Evolutionary conservation across 2,888 invertebrate genomes (phyloP), one percentile per base, ranked within the genome.

Genomic region (Julus scanicus): DNA sequence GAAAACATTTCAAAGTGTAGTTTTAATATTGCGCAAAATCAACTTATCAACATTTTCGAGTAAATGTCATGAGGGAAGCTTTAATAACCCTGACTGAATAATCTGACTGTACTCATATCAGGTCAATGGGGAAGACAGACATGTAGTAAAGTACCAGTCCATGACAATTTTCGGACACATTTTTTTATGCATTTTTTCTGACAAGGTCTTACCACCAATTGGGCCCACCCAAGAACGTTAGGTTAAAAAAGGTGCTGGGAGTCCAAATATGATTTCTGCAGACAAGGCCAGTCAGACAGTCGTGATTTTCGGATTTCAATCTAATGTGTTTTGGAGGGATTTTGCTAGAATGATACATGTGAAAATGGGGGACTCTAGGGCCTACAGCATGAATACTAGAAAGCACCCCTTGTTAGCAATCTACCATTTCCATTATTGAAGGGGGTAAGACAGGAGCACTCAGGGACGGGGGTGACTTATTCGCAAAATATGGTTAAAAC

Each of bases 401-500:
- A 71, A 8, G 20, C 71, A 71, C 71, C 71, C 71, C 71, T 71
- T 11, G 71, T 17, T 71, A 2, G 29, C 20, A 71, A 71, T 9
- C 71, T 6, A 71, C 20, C 71, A 71, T 29, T 8, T 29, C 71
- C 71, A 71, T 57, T 57, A 57, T 57, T 29, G 71, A 71, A 71
- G 71, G 71, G 57, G 71, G 71, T 71, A 71, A 71, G 20, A 71
- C 71, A 71, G 71, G 20, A 71, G 71, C 71, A 71, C 71, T 29
- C 29, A 71, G n/a, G 71, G 29, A 29, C 71, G 20, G 71, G 71
- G 71, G 71, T 29, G 71, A 71, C 71, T 71, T 71, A 71, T 71
- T 71, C 71, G 71, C 71, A 29, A 71, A 71, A 71, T 71, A 71
- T 71, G 71, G 71, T 71, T 20, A 71, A 71, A 71, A n/a, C 71